Evolutionary conservation across 2,113 vertebrate species (phyloP).

Genomic region (Pelecanus crispus): DNA sequence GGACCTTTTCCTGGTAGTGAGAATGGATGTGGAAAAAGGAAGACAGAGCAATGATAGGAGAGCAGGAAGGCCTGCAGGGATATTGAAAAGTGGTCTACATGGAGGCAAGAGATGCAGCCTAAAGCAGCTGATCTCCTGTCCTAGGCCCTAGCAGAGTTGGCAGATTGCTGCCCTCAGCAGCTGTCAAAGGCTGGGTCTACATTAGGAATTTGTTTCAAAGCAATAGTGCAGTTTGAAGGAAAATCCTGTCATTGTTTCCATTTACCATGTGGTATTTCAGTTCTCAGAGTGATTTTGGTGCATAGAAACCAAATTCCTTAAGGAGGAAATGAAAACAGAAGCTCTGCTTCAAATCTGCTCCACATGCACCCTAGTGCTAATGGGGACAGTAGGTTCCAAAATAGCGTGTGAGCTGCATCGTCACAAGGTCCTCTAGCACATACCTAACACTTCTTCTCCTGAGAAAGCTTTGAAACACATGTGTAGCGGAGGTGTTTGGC

Average conservation of each 20-base stretch:
- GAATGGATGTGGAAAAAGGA: not conserved
- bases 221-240: not conserved
- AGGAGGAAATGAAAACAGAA: conserved; percentile 9
- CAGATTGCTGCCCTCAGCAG: not conserved
- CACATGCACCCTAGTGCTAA: not conserved
- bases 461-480: not conserved
- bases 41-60: not conserved
- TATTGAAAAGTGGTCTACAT: not conserved
- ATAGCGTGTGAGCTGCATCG: not conserved
- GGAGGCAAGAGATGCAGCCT: not conserved
- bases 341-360: not conserved
- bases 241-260: conserved; percentile 10
- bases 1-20: not conserved
- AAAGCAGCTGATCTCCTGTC: not conserved
- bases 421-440: not conserved
- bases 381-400: conserved; percentile 4
- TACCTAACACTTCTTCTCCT: conserved; percentile 5
- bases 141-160: not conserved
- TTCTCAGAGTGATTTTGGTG: not conserved
- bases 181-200: not conserved
- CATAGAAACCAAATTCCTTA: not conserved
- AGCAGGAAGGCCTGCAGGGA: not conserved
- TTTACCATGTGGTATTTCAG: not conserved
- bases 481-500: not conserved
- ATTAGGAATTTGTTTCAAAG: not conserved